phyloP scores from a whole-genome alignment of 1,140 invertebrate genomes.

The Panonychus citri region DNA sequence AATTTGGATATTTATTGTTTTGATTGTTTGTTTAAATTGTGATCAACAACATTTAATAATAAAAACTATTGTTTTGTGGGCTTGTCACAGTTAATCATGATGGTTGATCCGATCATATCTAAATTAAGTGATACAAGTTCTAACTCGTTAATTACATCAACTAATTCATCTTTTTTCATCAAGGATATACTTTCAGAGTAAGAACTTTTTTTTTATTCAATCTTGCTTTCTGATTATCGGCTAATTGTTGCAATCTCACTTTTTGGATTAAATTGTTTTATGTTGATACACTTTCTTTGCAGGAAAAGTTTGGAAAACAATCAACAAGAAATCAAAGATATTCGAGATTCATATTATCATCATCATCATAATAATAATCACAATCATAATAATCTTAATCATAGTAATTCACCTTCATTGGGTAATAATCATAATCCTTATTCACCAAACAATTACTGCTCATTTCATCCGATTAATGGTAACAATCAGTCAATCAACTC shows the following conservation, averaged over 20 bases:
- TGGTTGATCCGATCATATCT: neutral
- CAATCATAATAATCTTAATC: neutral
- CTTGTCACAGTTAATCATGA: neutral
- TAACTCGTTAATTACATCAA: neutral
- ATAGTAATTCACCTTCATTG: neutral
- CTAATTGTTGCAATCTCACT: too few relatives aligned
- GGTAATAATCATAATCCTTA: neutral
- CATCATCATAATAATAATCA: neutral
- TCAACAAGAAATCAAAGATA: neutral
- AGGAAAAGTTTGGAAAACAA: neutral
- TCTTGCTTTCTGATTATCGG: too few relatives aligned
- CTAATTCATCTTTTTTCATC: slow-evolving; percentile 8
- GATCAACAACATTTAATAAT: neutral
- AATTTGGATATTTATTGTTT: too few relatives aligned
- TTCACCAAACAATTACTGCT: neutral
- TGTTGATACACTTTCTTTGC: neutral
- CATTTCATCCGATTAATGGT: neutral
- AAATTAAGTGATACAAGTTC: slow-evolving; percentile 1
- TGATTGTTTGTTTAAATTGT: neutral
- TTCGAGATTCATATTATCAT: neutral
- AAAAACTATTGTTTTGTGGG: too few relatives aligned
- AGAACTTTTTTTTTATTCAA: neutral
- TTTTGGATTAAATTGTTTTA: too few relatives aligned
- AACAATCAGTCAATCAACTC: neutral
- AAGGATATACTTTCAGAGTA: slow-evolving; percentile 8